Base-by-base conservation (phyloP, 2,797 vertebrate genomes). In the Heteromormyrus szaboi region DNA sequence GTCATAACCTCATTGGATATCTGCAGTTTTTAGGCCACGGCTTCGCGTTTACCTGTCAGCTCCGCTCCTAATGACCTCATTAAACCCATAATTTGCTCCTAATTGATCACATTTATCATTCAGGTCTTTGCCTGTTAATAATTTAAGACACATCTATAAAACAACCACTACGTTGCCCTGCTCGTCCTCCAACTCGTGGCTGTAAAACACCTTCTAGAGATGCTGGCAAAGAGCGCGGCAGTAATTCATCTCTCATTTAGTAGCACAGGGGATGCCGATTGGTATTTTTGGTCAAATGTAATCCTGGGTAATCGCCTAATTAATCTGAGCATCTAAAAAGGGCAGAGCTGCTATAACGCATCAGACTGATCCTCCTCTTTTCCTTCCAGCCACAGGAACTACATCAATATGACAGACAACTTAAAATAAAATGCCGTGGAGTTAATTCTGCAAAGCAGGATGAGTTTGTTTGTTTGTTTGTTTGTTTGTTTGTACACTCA, bases 71-170 rank as follows among this genome's bases (percentile, higher is more conserved):
- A 92, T 92, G 92, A 91, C 91, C 91, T 91, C 92, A 91, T 93
- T 92, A 92, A 92, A 92, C 91, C 91, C 90, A 92, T 92, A 88
- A 91, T 92, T 92, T 92, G 91, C 91, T 90, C 84, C 76, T 92
- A 92, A 93, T 92, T 91, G 92, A 91, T 91, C 88, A 89, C 90
- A 92, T 93, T 92, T 90, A 92, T 92, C 92, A 92, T 85, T 72
- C 29, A 29, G 50, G 88, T 79, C 88, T 88, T 92, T 85, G 87
- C 90, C 89, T 89, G 89, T 90, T 92, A 92, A 92, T 92, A 91
- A 93, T 92, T 93, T 93, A 91, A 92, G 92, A 92, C 91, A 91
- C 90, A 91, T 92, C 92, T 91, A 92, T 92, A 92, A 92, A 90
- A 90, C 89, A 88, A 89, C 86, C 89, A 89, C 84, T 90, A 88